Conservation (phyloP, 2,888 invertebrate species). For the Embidobia sp. region DNA sequence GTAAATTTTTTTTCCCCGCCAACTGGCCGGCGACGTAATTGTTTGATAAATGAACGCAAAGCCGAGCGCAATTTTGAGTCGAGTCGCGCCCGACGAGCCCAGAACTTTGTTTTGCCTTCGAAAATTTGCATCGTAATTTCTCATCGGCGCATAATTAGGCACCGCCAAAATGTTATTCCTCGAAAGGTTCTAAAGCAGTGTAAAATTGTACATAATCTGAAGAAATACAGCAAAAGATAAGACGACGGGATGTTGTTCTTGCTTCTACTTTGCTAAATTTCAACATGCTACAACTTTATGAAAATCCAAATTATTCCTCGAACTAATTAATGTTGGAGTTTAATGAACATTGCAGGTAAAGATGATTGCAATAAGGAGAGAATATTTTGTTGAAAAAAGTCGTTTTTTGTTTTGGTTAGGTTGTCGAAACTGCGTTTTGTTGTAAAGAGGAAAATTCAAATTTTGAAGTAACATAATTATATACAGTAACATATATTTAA, state of each 20-base stretch:
- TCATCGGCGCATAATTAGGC: constrained; percentile 42
- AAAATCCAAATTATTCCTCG: constrained; percentile 39
- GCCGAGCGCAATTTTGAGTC: too few relatives aligned
- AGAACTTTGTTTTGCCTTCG: constrained; percentile 36
- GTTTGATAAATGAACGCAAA: too few relatives aligned
- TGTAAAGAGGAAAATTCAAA: too few relatives aligned
- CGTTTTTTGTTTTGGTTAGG: too few relatives aligned
- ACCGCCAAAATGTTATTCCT: constrained; percentile 46
- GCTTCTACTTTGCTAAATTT: constrained; percentile 50
- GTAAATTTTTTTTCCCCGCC: constrained; percentile 1
- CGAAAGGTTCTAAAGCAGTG: constrained; percentile 42
- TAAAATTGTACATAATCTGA: constrained; percentile 58
- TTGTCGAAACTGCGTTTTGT: too few relatives aligned
- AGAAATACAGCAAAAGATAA: constrained; percentile 55
- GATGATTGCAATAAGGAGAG: constrained; percentile 20
- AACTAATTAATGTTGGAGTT: constrained; percentile 47
- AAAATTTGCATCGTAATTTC: constrained; percentile 39
- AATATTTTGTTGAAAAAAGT: too few relatives aligned
- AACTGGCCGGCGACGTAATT: too few relatives aligned
- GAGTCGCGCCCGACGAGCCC: not conserved
- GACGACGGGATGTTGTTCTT: constrained; percentile 56
- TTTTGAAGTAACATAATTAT: too few relatives aligned
- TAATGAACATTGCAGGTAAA: constrained; percentile 30
- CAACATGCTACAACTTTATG: constrained; percentile 49
- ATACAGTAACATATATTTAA: too few relatives aligned